Evolutionary conservation across 2,888 invertebrate species (phyloP).

Genomic region (Allacma fusca): DNA sequence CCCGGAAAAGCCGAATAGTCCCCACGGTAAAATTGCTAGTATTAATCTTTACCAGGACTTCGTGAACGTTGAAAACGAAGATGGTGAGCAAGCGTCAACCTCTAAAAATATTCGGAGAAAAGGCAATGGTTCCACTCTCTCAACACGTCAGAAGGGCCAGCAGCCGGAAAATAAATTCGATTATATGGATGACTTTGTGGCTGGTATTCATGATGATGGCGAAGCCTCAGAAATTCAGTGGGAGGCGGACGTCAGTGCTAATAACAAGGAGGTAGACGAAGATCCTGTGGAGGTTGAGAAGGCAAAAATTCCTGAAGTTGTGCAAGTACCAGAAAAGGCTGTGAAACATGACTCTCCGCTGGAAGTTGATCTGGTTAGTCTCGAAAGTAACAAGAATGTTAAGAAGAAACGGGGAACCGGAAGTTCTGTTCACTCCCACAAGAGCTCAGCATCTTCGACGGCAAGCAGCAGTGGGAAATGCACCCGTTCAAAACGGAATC

Average conservation of each 20-base stretch:
- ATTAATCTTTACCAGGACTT: too few species aligned
- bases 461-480: neutral
- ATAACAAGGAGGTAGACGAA: neutral
- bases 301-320: neutral
- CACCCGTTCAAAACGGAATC: neutral
- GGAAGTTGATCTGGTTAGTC: neutral
- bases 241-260: neutral
- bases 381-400: neutral
- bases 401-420: constrained; percentile 8
- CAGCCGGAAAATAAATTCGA: neutral
- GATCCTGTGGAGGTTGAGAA: neutral
- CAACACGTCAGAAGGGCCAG: neutral
- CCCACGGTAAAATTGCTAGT: too few species aligned
- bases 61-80: too few species aligned
- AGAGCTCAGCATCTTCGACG: neutral
- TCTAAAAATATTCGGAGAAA: too few species aligned
- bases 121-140: too few species aligned
- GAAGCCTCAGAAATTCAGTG: constrained; percentile 30
- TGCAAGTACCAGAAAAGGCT: neutral
- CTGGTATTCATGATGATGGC: constrained; percentile 10
- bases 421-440: neutral
- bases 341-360: neutral
- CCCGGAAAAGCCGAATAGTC: too few species aligned
- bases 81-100: too few species aligned
- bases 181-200: neutral